These are phyloP conservation scores for Lacerta bilineata DNA, from an alignment of 2,797 vertebrate species.

Conservation along the genomic window DNA sequence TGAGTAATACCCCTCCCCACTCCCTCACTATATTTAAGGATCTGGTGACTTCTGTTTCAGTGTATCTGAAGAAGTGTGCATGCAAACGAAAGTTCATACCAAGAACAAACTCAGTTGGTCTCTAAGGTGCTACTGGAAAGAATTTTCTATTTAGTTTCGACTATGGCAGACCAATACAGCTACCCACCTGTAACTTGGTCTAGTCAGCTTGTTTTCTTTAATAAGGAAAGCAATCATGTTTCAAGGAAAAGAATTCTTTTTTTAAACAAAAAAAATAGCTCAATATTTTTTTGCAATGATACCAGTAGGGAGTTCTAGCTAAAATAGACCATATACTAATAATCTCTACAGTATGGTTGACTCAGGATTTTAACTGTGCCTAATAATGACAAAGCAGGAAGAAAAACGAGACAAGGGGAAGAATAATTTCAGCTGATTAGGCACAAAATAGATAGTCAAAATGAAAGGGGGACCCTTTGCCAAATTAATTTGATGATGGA, in stretches of 20 bases:
- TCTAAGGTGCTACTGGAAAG: too few relatives aligned
- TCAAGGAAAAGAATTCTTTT: not conserved
- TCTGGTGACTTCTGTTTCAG: too few relatives aligned
- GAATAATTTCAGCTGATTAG: constrained; percentile 55
- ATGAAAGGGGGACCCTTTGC: constrained; percentile 49
- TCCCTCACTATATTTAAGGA: too few relatives aligned
- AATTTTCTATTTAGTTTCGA: too few relatives aligned
- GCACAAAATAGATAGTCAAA: constrained; percentile 61
- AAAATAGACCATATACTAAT: not conserved
- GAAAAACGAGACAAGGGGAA: constrained; percentile 56
- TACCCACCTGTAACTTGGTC: too few relatives aligned
- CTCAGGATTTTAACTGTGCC: constrained; percentile 42
- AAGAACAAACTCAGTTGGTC: too few relatives aligned
- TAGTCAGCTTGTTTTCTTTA: not conserved
- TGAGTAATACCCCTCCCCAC: too few relatives aligned
- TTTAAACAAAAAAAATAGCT: not conserved
- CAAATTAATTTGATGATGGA: constrained; percentile 73
- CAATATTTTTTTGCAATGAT: not conserved
- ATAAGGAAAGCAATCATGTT: not conserved
- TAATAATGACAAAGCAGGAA: constrained; percentile 50
- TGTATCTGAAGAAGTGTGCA: too few relatives aligned
- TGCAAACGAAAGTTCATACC: too few relatives aligned
- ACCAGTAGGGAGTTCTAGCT: constrained; percentile 28
- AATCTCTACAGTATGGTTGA: constrained; percentile 30
- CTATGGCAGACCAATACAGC: too few relatives aligned